Percentiles rank a stretch among this genome's conserved stretches.
These are phyloP conservation scores for Orycteropus afer DNA, from an alignment of 2,113 vertebrate species.

Conservation along the genomic window DNA sequence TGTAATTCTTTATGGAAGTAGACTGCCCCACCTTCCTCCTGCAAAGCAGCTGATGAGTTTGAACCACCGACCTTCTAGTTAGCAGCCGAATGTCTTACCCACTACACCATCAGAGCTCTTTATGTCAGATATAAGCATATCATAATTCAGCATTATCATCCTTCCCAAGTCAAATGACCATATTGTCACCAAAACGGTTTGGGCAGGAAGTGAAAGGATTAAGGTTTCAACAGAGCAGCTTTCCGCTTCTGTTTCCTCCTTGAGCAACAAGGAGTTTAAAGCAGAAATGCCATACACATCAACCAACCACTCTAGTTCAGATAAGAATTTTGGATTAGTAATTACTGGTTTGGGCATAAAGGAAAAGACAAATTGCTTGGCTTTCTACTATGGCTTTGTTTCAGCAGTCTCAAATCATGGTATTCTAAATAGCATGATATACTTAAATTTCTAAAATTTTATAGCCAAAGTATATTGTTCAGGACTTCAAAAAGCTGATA, in stretches of 20 bases:
- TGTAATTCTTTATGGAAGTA: too few species aligned
- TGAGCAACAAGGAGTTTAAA: constrained; percentile 29
- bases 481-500: neutral
- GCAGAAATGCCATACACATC: neutral
- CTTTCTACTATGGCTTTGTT: neutral
- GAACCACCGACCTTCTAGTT: too few species aligned
- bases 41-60: too few species aligned
- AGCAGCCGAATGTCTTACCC: too few species aligned
- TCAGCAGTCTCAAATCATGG: neutral
- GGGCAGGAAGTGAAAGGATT: constrained; percentile 79
- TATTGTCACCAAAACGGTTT: constrained; percentile 71
- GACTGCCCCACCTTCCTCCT: too few species aligned
- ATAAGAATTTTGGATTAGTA: neutral
- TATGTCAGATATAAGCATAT: constrained; percentile 62
- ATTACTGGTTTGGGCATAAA: neutral
- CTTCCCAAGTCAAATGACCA: constrained; percentile 72
- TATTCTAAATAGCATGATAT: neutral
- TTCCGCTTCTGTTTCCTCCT: constrained; percentile 77
- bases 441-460: neutral
- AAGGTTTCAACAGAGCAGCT: constrained; percentile 71
- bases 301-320: neutral
- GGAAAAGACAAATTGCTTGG: neutral
- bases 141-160: constrained; percentile 73
- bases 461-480: neutral
- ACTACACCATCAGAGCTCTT: too few species aligned